Evolutionary conservation across 1,140 invertebrate genomes (phyloP).

Genomic region (Eurosta solidaginis): DNA sequence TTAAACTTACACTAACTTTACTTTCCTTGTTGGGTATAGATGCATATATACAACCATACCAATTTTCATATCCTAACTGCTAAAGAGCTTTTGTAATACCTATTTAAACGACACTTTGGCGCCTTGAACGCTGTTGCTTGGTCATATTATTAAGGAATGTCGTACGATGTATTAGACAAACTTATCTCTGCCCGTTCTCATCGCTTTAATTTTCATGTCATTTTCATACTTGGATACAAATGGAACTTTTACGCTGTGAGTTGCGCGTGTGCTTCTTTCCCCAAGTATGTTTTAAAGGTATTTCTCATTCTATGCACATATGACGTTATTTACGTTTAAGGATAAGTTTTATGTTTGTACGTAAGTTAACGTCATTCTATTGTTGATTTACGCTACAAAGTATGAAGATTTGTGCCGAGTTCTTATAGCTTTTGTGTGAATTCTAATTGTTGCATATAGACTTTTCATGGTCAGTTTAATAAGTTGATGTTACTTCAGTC

Average conservation of each 20-base stretch:
- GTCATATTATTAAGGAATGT: not conserved
- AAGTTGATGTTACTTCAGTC: not conserved
- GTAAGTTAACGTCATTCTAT: not conserved
- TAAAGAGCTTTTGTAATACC: not conserved
- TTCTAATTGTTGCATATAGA: not conserved
- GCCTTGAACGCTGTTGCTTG: constrained; percentile 3
- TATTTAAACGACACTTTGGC: constrained; percentile 21
- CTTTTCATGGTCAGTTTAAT: not conserved
- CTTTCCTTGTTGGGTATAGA: not conserved
- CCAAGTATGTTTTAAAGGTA: not conserved
- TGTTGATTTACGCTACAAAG: not conserved
- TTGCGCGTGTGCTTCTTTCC: too few relatives aligned
- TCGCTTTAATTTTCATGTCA: not conserved
- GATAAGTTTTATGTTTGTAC: too few relatives aligned
- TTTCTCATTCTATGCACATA: not conserved
- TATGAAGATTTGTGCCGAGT: too few relatives aligned
- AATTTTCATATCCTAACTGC: not conserved
- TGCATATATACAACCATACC: not conserved
- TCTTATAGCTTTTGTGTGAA: not conserved
- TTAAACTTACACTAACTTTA: not conserved
- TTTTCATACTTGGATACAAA: not conserved
- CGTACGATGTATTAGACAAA: not conserved
- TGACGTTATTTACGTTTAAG: not conserved
- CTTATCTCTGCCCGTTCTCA: not conserved
- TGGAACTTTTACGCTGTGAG: constrained; percentile 5